A percentile compares a stretch with the other conserved stretches of the same genome.
Evolutionary conservation across 1,140 invertebrate species (phyloP).

Genomic region (Hyposmocoma kahamanoa): DNA sequence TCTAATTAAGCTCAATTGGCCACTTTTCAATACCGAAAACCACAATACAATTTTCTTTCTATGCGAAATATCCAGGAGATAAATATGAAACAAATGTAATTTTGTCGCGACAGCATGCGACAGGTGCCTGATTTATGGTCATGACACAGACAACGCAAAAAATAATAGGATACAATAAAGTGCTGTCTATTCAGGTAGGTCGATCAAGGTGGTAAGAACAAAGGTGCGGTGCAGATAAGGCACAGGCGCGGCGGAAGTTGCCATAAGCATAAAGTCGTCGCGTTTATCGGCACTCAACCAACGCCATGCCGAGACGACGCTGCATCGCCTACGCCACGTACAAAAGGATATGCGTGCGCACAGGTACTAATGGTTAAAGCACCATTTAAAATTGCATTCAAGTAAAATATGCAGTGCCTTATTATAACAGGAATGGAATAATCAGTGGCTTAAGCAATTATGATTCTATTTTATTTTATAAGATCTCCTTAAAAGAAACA

Average conservation of each 20-base stretch:
- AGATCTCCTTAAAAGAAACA: too few relatives aligned
- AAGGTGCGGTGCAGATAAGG: slow-evolving; percentile 50
- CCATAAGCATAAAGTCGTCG: slow-evolving; percentile 30
- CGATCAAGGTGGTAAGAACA: slow-evolving; percentile 44
- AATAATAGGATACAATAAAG: slow-evolving; percentile 43
- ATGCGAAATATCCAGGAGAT: too few relatives aligned
- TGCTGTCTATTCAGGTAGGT: slow-evolving; percentile 27
- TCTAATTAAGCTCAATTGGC: too few relatives aligned
- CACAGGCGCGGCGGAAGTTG: slow-evolving; percentile 38
- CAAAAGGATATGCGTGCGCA: slow-evolving; percentile 3
- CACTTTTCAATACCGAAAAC: too few relatives aligned
- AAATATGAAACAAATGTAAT: too few relatives aligned
- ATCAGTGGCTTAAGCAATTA: not conserved
- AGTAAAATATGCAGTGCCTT: not conserved
- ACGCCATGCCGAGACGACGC: not conserved
- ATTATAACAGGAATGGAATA: not conserved
- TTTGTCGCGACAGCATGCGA: too few relatives aligned
- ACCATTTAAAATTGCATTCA: too few relatives aligned
- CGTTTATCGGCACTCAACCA: not conserved
- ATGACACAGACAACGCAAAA: slow-evolving; percentile 16
- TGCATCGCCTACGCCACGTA: not conserved
- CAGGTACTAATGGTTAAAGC: slow-evolving; percentile 5
- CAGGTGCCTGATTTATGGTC: slow-evolving; percentile 4
- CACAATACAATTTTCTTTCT: too few relatives aligned
- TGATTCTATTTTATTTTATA: too few relatives aligned